Evolutionary conservation across 2,888 invertebrate genomes (phyloP), one percentile per base, ranked within the genome.

Genomic region (Danaus chrysippus): DNA sequence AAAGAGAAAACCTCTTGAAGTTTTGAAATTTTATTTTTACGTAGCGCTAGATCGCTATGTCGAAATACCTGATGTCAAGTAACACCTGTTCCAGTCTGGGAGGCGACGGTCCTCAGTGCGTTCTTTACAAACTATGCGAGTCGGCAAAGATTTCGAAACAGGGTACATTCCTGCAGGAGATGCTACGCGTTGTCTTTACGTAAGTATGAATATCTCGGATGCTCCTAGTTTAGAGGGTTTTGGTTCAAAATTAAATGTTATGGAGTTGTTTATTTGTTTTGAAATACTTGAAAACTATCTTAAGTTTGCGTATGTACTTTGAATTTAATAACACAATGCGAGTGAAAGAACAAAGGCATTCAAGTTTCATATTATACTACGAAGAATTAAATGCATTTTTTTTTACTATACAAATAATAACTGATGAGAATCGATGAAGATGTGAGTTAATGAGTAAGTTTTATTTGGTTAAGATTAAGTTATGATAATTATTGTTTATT

Each of bases 101-200:
- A 19, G 86, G 86, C 59, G 85, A 90, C 68, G 94, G 94, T 11
- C 91, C 88, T 68, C 91, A 92, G 63, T 94, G 94, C 83, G 91
- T 94, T 67, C 90, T 94, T 72, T 93, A 92, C 77, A 92, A 93
- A 72, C 91, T 94, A 77, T 94, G 94, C 81, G 92, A 93, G 76
- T 89, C 93, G 17, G 93, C 92, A 64, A 81, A 81, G 66, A 66
- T 70, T 19, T 66, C 76, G 42, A 72, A 75, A 64, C 91, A 92
- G 69, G 93, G 93, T 54, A 90, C 92, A 72, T 94, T 94, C 80
- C 84, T 93, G 68, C 91, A 93, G 67, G 94, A 94, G 86, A 92
- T 94, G 61, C 80, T 94, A 10, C 91, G 93, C 76, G 91, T 92
- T 63, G 86, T 94, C 68, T 94, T 94, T 81, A 93, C 93, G 94